Conservation (phyloP, 2,113 vertebrate genomes). For the Leptosomus discolor region DNA sequence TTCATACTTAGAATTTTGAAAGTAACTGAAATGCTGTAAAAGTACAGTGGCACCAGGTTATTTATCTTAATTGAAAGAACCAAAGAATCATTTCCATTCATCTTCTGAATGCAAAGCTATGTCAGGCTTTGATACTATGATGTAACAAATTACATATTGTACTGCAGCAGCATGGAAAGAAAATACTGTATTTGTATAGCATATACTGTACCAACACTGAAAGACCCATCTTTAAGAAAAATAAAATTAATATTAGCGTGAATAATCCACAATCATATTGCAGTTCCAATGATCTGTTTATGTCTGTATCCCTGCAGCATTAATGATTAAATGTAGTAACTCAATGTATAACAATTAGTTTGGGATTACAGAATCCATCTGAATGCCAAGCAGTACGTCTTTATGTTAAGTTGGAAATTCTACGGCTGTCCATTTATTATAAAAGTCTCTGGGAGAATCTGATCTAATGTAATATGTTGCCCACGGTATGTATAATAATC, state of each 20-base stretch:
- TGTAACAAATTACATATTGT: neutral
- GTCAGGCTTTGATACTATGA: neutral
- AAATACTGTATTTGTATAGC: neutral
- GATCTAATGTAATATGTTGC: conserved; percentile 30
- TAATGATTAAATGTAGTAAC: conserved; percentile 53
- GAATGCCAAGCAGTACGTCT: conserved; percentile 35
- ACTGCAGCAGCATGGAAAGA: neutral
- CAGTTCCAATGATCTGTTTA: conserved; percentile 38
- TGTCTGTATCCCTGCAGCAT: conserved; percentile 22
- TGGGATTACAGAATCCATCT: conserved; percentile 42
- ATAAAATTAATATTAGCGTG: neutral
- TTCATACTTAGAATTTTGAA: neutral
- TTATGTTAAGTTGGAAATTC: conserved; percentile 30
- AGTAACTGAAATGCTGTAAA: neutral
- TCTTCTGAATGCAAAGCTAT: neutral
- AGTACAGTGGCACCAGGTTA: neutral
- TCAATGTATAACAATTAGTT: conserved; percentile 47
- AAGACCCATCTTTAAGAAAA: neutral
- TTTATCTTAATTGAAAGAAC: neutral
- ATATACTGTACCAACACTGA: neutral
- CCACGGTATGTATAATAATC: conserved; percentile 26
- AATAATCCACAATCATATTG: neutral
- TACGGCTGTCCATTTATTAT: conserved; percentile 20
- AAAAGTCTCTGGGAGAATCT: conserved; percentile 39
- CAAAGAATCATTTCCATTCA: neutral